These are phyloP conservation scores for Ptyas mucosa DNA, from an alignment of 2,113 vertebrate genomes.

Conservation along the genomic window DNA sequence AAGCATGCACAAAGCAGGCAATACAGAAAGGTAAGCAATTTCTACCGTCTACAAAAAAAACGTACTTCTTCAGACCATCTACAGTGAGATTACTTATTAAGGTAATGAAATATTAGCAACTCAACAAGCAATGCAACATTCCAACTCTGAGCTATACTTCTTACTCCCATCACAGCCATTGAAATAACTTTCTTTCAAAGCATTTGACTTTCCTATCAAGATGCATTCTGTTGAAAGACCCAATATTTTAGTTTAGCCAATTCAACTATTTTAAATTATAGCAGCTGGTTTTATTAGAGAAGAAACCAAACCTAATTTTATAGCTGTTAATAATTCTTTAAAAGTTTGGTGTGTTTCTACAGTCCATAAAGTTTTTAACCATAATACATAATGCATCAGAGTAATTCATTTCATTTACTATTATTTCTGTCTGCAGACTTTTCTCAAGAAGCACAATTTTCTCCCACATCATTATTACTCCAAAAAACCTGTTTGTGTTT, in stretches of 20 bases:
- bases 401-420: background rate
- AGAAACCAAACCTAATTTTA: background rate
- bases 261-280: background rate
- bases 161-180: background rate
- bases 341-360: background rate
- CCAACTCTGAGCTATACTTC: background rate
- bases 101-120: background rate
- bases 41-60: background rate
- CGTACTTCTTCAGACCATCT: background rate
- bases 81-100: background rate
- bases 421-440: background rate
- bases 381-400: constrained; percentile 18
- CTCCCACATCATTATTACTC: background rate
- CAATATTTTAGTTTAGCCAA: background rate
- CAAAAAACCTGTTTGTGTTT: background rate
- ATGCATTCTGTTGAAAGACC: background rate
- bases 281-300: background rate
- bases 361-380: background rate
- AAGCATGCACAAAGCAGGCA: background rate
- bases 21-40: background rate
- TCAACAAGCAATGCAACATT: background rate
- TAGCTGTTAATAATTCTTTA: background rate
- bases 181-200: background rate
- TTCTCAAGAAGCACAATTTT: background rate
- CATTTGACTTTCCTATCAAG: background rate